Evolutionary conservation across 2,113 vertebrate species (phyloP), one percentile per base, ranked within the genome.

Genomic region (Morone chrysops): DNA sequence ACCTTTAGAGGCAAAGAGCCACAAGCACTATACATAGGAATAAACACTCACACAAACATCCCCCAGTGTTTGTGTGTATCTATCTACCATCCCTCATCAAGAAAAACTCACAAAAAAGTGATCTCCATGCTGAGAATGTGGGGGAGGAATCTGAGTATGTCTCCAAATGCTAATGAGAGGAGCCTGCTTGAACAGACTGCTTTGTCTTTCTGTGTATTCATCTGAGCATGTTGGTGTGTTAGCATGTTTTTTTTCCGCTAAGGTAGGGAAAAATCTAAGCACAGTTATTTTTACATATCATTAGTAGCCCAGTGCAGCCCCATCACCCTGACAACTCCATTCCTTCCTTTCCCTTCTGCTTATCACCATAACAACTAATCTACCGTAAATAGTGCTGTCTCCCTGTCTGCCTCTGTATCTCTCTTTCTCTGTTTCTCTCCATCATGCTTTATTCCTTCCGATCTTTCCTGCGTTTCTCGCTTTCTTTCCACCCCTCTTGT

Each of bases 281-380:
- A 80, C 69, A 83, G 92, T 90, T 92, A 84, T 92, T 93, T 93
- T 93, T 92, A 92, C 85, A 89, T 92, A 85, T 92, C 89, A 91
- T 92, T 92, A 92, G 91, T 81, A 80, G 90, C 90, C 80, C 78
- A 86, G 75, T 88, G 90, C 87, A 86, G 86, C 88, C 87, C 69
- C 89, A 92, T 94, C 93, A 85, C 93, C 92, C 90, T 94, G 93
- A 93, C 93, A 93, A 93, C 93, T 93, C 82, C 89, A 93, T 90
- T 86, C 80, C 84, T 87, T 75, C 66, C 82, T 67, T 82, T 90
- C 82, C 87, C 61, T 82, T 73, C 85, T 90, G 88, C 93, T 92
- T 94, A 93, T 94, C 92, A 92, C 93, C 90, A 92, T 94, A 94
- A 94, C 93, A 94, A 93, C 92, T 93, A 92, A 94, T 94, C 90